Evolutionary conservation across 2,113 vertebrate genomes (phyloP).

Genomic region (Lycocorax pyrrhopterus): DNA sequence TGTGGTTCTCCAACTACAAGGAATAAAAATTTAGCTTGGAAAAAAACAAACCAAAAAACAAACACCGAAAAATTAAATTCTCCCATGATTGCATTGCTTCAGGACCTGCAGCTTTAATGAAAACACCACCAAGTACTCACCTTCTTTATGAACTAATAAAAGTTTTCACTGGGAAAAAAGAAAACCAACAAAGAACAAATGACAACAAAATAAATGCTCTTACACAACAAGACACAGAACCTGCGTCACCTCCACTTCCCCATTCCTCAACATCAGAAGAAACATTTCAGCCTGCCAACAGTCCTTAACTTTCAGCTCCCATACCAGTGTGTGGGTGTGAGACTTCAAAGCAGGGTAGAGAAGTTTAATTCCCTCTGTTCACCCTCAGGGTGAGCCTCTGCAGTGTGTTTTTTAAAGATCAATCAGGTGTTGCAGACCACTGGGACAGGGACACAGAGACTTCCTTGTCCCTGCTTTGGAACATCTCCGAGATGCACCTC

Average conservation of each 20-base stretch:
- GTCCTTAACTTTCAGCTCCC: not conserved
- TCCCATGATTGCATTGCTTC: not conserved
- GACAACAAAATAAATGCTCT: not conserved
- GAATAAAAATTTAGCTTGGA: not conserved
- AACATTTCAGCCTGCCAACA: not conserved
- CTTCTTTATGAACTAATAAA: not conserved
- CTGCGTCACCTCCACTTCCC: not conserved
- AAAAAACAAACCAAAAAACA: not conserved
- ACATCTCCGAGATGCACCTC: not conserved
- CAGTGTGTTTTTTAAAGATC: rapidly evolving
- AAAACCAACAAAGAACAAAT: not conserved
- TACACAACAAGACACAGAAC: not conserved
- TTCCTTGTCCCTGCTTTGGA: not conserved
- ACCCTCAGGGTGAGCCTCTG: not conserved
- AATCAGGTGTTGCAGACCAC: not conserved
- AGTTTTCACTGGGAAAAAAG: not conserved
- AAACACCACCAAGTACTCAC: not conserved
- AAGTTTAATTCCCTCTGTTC: not conserved
- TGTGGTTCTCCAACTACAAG: not conserved
- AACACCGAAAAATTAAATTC: not conserved
- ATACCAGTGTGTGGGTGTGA: not conserved
- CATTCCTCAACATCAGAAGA: not conserved
- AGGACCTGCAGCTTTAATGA: not conserved
- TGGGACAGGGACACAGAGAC: not conserved
- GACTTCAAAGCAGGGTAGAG: not conserved